phyloP scores from a whole-genome alignment of 2,113 vertebrate species.

The Cinclus mexicanus region DNA sequence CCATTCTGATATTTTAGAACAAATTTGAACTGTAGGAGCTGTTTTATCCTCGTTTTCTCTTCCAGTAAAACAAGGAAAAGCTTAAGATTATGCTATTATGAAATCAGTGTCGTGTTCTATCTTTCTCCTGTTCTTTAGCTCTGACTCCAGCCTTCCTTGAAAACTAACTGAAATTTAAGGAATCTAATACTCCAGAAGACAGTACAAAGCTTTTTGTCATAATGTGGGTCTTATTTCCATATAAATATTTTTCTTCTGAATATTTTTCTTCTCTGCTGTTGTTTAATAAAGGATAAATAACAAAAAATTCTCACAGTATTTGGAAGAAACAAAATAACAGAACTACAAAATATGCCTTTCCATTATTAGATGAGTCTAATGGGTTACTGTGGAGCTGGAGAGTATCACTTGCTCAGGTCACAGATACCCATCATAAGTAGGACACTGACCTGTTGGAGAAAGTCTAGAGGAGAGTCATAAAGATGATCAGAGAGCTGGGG shows the following conservation, averaged over 20 bases:
- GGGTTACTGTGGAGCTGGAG: not conserved
- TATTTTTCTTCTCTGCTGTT: not conserved
- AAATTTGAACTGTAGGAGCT: not conserved
- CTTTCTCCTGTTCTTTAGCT: not conserved
- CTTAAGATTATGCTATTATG: not conserved
- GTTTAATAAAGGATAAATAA: not conserved
- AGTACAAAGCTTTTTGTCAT: not conserved
- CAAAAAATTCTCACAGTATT: not conserved
- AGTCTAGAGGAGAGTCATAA: not conserved
- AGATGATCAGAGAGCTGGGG: not conserved
- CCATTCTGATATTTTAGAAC: not conserved
- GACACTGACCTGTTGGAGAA: not conserved
- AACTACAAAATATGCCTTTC: not conserved
- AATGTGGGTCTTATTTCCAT: not conserved
- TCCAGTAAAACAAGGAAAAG: not conserved
- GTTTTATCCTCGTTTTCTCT: not conserved
- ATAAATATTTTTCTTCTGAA: not conserved
- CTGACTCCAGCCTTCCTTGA: not conserved
- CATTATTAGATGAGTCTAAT: not conserved
- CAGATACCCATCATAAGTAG: not conserved
- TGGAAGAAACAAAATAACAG: not conserved
- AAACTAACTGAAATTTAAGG: not conserved
- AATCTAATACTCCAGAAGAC: not conserved
- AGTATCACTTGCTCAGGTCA: not conserved
- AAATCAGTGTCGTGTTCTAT: not conserved